Evolutionary conservation across 2,888 invertebrate species (phyloP).

Genomic region (Lamproptera curius): DNA sequence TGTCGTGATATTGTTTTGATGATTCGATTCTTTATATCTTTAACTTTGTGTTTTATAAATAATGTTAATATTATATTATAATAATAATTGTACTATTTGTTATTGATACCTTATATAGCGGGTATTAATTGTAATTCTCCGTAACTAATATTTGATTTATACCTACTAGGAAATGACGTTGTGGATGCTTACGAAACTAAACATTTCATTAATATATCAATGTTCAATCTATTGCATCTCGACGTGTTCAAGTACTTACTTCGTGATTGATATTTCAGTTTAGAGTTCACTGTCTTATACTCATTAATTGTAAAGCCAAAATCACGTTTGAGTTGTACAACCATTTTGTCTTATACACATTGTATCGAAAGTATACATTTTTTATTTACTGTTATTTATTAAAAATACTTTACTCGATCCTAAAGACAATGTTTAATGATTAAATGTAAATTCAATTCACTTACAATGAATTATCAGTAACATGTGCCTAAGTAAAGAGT

Average conservation of each 20-base stretch:
- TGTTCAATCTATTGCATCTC: conserved; percentile 7
- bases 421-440: no score
- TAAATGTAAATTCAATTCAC: no score
- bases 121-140: no score
- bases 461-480: no score
- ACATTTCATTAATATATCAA: conserved; percentile 16
- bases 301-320: no score
- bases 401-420: no score
- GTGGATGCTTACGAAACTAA: conserved; percentile 16
- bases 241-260: conserved; percentile 9
- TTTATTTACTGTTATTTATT: no score
- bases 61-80: conserved; percentile 1
- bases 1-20: neutral
- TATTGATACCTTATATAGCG: no score
- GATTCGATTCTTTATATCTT: neutral
- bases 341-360: no score
- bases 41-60: neutral
- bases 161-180: conserved; percentile 16
- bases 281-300: neutral
- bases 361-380: no score
- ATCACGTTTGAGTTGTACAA: no score
- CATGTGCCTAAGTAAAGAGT: no score
- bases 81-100: neutral
- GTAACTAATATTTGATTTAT: conserved; percentile 20
- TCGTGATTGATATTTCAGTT: conserved; percentile 1